Percentiles rank a stretch among this genome's conserved stretches.
These are phyloP conservation scores for Lochmaea crataegi DNA, from an alignment of 2,888 invertebrate species.

Conservation along the genomic window DNA sequence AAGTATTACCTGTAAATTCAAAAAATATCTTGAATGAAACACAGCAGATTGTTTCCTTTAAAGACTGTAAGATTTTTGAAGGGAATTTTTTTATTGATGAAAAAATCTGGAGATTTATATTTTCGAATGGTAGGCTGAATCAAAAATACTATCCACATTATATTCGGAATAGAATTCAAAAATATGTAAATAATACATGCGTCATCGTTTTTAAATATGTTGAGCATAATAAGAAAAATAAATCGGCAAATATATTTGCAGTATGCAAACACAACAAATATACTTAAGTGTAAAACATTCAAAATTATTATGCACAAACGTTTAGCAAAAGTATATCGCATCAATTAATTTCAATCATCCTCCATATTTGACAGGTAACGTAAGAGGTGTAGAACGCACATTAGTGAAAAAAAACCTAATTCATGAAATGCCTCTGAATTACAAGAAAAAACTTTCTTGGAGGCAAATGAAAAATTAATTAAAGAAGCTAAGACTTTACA, in stretches of 20 bases:
- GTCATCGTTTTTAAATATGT: conserved; percentile 23
- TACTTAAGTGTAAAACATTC: conserved; percentile 31
- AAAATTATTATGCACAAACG: conserved; percentile 6
- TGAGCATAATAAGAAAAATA: conserved; percentile 11
- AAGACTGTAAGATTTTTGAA: conserved; percentile 16
- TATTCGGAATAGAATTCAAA: conserved; percentile 26
- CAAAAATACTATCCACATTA: conserved; percentile 29
- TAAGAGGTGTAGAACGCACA: conserved; percentile 23
- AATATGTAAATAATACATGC: conserved; percentile 32
- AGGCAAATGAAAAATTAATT: conserved; percentile 4
- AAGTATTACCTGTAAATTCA: neutral
- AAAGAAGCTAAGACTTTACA: conserved; percentile 32
- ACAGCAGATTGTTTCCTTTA: neutral
- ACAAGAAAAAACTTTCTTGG: conserved; percentile 21
- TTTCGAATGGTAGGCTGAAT: conserved; percentile 9
- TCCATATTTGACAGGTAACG: conserved; percentile 10
- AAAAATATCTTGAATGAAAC: conserved; percentile 3
- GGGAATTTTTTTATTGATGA: conserved; percentile 23
- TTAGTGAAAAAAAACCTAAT: conserved; percentile 19
- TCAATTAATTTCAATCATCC: conserved; percentile 27
- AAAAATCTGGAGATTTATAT: conserved; percentile 3
- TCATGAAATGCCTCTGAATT: conserved; percentile 20
- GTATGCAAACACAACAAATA: conserved; percentile 28
- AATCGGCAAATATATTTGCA: conserved; percentile 13
- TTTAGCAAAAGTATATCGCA: conserved; percentile 12